phyloP scores from a whole-genome alignment of 2,888 invertebrate species.

The Ferdinandea cuprea region DNA sequence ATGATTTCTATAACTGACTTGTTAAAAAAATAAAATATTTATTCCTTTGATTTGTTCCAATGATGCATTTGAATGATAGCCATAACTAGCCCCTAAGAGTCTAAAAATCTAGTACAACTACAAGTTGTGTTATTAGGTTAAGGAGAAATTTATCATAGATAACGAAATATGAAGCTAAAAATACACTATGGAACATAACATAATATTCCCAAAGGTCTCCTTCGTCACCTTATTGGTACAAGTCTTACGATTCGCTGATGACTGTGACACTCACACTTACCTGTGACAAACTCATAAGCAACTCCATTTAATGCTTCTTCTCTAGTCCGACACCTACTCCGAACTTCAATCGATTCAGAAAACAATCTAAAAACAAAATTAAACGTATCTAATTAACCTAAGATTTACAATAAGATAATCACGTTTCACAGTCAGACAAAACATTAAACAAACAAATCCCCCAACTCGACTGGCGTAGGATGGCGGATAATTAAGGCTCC shows the following conservation, averaged over 20 bases:
- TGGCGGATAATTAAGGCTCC: constrained; percentile 67
- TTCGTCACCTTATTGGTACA: neutral
- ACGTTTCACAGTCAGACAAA: constrained; percentile 57
- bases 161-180: too few relatives aligned
- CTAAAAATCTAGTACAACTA: too few relatives aligned
- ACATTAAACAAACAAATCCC: constrained; percentile 50
- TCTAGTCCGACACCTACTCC: constrained; percentile 44
- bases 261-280: too few relatives aligned
- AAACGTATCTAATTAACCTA: constrained; percentile 59
- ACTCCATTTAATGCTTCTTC: constrained; percentile 57
- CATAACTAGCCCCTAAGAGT: too few relatives aligned
- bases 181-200: too few relatives aligned
- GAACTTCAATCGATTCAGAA: constrained; percentile 24
- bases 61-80: too few relatives aligned
- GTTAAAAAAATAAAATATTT: too few relatives aligned
- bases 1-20: too few relatives aligned
- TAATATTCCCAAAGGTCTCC: too few relatives aligned
- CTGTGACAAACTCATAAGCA: constrained; percentile 50
- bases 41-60: too few relatives aligned
- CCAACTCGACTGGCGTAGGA: constrained; percentile 54
- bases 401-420: constrained; percentile 69
- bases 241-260: constrained; percentile 19
- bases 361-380: constrained; percentile 12
- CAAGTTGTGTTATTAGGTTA: too few relatives aligned
- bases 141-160: too few relatives aligned